Percentiles rank a stretch among this genome's conserved stretches.
Evolutionary conservation across 1,140 invertebrate species (phyloP).

Genomic region (Cheumatopsyche charites): DNA sequence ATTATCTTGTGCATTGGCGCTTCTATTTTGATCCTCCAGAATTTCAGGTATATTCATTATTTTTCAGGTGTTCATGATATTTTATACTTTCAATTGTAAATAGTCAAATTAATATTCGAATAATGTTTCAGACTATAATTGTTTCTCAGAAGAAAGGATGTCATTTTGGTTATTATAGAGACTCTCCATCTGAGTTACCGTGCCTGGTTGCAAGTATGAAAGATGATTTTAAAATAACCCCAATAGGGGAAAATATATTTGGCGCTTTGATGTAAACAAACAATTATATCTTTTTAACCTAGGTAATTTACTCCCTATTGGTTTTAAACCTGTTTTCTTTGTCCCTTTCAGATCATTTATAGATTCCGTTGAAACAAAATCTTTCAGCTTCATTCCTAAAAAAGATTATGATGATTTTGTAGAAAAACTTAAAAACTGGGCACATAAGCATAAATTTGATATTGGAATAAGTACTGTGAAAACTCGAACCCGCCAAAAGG

Average conservation of each 20-base stretch:
- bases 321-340: conserved; percentile 48
- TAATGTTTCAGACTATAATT: conserved; percentile 68
- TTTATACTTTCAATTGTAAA: too few relatives aligned
- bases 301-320: not conserved
- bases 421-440: conserved; percentile 64
- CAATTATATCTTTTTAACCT: conserved; percentile 35
- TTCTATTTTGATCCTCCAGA: conserved; percentile 95
- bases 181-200: conserved; percentile 76
- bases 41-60: conserved; percentile 70
- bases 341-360: conserved; percentile 6
- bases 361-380: not conserved
- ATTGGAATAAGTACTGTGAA: conserved; percentile 65
- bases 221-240: conserved; percentile 70
- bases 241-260: conserved; percentile 84
- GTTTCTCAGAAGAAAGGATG: conserved; percentile 72
- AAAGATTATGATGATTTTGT: conserved; percentile 4
- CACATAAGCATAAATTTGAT: conserved; percentile 67
- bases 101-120: conserved; percentile 1
- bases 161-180: conserved; percentile 90
- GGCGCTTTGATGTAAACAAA: conserved; percentile 78
- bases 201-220: conserved; percentile 77
- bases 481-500: conserved; percentile 70
- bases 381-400: conserved; percentile 10
- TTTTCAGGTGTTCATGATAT: not conserved
- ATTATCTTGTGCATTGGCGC: conserved; percentile 82